A percentile compares a stretch with the other conserved stretches of the same genome.
Evolutionary conservation across 2,888 invertebrate genomes (phyloP).

Genomic region (Metacarcinus magister): DNA sequence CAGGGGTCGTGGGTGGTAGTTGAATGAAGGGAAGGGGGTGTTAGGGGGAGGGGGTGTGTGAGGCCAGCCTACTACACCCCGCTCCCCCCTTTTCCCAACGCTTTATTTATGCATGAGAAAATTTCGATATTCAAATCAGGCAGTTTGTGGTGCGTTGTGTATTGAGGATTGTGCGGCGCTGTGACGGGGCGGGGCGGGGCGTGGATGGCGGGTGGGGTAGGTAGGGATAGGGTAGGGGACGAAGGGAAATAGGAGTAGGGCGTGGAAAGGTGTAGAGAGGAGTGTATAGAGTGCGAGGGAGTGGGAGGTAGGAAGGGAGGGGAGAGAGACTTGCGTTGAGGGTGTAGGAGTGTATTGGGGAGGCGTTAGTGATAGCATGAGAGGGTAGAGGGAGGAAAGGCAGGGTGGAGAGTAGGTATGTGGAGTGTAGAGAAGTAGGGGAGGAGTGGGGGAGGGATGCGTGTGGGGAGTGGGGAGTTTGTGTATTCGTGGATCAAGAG

Average conservation of each 20-base stretch:
- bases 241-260: neutral
- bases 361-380: neutral
- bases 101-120: slow-evolving; percentile 51
- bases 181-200: neutral
- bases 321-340: neutral
- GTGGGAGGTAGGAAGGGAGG: neutral
- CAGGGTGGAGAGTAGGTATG: neutral
- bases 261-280: neutral
- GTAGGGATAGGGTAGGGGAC: neutral
- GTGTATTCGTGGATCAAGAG: neutral
- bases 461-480: neutral
- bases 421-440: too few relatives aligned
- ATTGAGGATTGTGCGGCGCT: slow-evolving; percentile 30
- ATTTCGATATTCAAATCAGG: slow-evolving; percentile 53
- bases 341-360: too few relatives aligned
- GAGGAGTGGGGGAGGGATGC: too few relatives aligned
- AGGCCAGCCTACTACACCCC: neutral
- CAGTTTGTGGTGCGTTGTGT: slow-evolving; percentile 46
- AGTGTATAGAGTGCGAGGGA: neutral
- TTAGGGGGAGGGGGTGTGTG: neutral
- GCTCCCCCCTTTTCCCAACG: neutral
- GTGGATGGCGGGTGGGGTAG: neutral
- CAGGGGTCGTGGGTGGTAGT: neutral
- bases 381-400: neutral
- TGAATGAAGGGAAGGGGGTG: neutral